Evolutionary conservation across 1,140 invertebrate species (phyloP), one percentile per base, ranked within the genome.

Genomic region (Penaeus vannamei): DNA sequence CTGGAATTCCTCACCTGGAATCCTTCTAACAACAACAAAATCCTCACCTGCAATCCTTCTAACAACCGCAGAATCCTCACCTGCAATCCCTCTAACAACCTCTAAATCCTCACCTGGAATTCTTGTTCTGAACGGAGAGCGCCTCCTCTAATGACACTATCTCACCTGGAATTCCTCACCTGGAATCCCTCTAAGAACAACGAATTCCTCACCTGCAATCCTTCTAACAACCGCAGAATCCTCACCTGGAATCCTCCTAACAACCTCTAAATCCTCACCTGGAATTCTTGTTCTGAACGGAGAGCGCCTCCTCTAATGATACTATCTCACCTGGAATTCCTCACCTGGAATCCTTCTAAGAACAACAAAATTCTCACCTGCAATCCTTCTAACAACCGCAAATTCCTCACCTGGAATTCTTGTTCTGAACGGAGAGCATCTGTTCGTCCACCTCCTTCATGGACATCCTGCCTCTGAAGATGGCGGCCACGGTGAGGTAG

Each of bases 101-200:
- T 26, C 23, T n/a, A 10, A 69, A 0, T 1, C 0, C 66, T 61
- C 79, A 86, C 85, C 85, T 61, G 14, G 85, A 86, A 92, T 94
- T 94, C 92, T 94, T 94, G 91, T 93, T 94, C 91, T 94, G 94
- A 59, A 94, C 92, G 85, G 93, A 93, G 85, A 94, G 90, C 93
- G 94, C 94, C 92, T 94, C 92, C 84, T 92, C 92, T n/a, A n/a
- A n/a, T n/a, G n/a, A n/a, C n/a, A n/a, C n/a, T n/a, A n/a, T n/a
- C n/a, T n/a, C n/a, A n/a, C n/a, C n/a, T n/a, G n/a, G n/a, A n/a
- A n/a, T n/a, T n/a, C n/a, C n/a, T n/a, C n/a, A n/a, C n/a, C 53
- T 53, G 12, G 1, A 2, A 42, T 42, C n/a, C n/a, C n/a, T n/a
- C n/a, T n/a, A n/a, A n/a, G n/a, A n/a, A n/a, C n/a, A n/a, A n/a